phyloP scores from a whole-genome alignment of 1,140 invertebrate genomes.

The Ephestia elutella region DNA sequence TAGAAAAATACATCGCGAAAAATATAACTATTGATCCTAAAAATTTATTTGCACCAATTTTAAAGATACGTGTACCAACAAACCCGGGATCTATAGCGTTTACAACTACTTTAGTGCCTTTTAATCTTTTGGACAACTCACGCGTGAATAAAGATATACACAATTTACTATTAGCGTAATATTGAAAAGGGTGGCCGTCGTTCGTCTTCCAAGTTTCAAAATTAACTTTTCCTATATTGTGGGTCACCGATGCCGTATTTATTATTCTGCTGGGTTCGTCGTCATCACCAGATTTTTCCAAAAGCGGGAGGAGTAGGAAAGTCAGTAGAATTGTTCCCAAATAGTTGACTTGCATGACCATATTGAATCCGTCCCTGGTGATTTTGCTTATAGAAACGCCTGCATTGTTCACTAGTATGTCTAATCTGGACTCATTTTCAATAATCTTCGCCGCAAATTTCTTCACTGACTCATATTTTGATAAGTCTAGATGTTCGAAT shows the following conservation, averaged over 20 bases:
- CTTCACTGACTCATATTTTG: constrained; percentile 41
- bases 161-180: constrained; percentile 81
- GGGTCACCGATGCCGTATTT: constrained; percentile 79
- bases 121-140: constrained; percentile 75
- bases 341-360: constrained; percentile 78
- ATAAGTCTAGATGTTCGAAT: constrained; percentile 45
- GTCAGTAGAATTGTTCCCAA: constrained; percentile 83
- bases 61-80: constrained; percentile 73
- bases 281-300: constrained; percentile 49
- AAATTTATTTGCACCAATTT: constrained; percentile 6
- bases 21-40: constrained; percentile 22
- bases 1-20: constrained; percentile 33
- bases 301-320: constrained; percentile 76
- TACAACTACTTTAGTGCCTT: constrained; percentile 73
- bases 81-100: constrained; percentile 77
- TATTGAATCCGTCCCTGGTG: constrained; percentile 79
- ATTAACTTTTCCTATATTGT: constrained; percentile 75
- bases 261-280: constrained; percentile 77
- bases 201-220: constrained; percentile 76
- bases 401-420: constrained; percentile 84
- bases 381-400: constrained; percentile 50
- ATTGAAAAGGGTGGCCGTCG: constrained; percentile 75
- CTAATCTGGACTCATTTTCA: constrained; percentile 71
- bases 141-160: constrained; percentile 80
- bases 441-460: constrained; percentile 57